phyloP scores from a whole-genome alignment of 2,797 vertebrate species.

The Enteromius viviparus region DNA sequence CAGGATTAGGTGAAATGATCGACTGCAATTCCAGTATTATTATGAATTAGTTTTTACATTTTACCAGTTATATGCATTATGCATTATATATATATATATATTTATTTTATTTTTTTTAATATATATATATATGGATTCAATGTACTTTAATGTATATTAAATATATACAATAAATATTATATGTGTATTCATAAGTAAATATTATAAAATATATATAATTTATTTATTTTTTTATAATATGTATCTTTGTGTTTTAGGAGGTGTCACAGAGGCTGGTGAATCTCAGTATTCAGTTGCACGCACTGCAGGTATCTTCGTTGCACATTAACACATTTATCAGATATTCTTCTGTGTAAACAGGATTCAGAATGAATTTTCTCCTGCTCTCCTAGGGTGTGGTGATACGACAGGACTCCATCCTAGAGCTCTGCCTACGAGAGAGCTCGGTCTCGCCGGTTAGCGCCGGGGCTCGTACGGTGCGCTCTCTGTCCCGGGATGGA shows the following conservation, averaged over 20 bases:
- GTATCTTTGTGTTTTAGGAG: constrained; percentile 74
- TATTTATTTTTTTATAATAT: neutral
- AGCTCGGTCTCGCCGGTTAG: constrained; percentile 37
- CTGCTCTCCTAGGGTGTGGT: constrained; percentile 77
- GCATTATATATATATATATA: too few relatives aligned
- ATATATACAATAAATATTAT: too few relatives aligned
- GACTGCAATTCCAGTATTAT: neutral
- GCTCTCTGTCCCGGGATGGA: constrained; percentile 77
- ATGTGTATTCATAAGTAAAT: too few relatives aligned
- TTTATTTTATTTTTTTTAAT: too few relatives aligned
- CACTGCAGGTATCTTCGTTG: constrained; percentile 81
- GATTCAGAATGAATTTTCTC: neutral
- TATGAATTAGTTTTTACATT: neutral
- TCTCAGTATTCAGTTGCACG: constrained; percentile 83
- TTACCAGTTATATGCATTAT: neutral
- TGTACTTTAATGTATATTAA: too few relatives aligned
- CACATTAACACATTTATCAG: constrained; percentile 9
- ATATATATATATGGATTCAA: too few relatives aligned
- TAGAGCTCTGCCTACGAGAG: constrained; percentile 77
- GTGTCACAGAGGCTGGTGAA: constrained; percentile 81
- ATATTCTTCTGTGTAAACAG: neutral
- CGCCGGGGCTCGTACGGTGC: constrained; percentile 55
- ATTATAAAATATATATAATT: neutral
- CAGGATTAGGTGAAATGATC: neutral
- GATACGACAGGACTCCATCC: constrained; percentile 84